Conservation (phyloP, 35 echinoderm and acorn worm genomes). For the Chiridota heheva region DNA sequence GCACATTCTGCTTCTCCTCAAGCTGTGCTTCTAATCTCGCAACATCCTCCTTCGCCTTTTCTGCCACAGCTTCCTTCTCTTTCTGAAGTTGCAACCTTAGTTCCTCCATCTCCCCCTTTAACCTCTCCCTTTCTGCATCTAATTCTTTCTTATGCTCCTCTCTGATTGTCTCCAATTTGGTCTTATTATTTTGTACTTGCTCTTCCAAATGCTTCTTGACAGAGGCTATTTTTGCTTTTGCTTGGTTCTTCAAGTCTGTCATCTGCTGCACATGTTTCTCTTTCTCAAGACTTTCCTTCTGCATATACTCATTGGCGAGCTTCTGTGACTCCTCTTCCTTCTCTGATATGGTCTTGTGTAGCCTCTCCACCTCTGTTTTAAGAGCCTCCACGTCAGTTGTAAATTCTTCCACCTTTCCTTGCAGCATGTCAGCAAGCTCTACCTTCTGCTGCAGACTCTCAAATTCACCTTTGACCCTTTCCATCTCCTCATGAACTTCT, state of each 20-base stretch:
- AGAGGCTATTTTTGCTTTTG: constrained; percentile 72
- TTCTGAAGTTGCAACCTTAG: constrained; percentile 18
- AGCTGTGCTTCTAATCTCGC: neutral
- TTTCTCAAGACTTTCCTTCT: constrained; percentile 46
- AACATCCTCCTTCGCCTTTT: constrained; percentile 24
- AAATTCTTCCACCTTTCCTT: constrained; percentile 43
- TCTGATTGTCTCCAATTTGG: constrained; percentile 45
- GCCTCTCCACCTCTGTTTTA: constrained; percentile 45
- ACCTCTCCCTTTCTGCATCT: constrained; percentile 37
- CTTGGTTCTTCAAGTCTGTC: constrained; percentile 73
- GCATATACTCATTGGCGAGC: constrained; percentile 51
- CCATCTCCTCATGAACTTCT: constrained; percentile 57
- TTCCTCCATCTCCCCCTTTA: constrained; percentile 34
- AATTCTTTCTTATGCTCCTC: constrained; percentile 38
- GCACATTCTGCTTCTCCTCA: neutral
- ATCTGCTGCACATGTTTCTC: constrained; percentile 71
- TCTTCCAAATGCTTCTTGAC: constrained; percentile 71
- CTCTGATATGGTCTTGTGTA: constrained; percentile 59
- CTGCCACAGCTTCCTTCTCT: constrained; percentile 28
- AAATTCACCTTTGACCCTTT: constrained; percentile 21
- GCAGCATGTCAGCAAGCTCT: constrained; percentile 13
- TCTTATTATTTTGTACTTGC: constrained; percentile 27
- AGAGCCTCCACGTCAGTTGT: constrained; percentile 25
- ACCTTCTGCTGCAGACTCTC: constrained; percentile 33
- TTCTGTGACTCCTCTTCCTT: constrained; percentile 60